Percentiles rank a stretch among this genome's conserved stretches.
phyloP scores from a whole-genome alignment of 1,140 invertebrate genomes.

The Bombus ignitus region DNA sequence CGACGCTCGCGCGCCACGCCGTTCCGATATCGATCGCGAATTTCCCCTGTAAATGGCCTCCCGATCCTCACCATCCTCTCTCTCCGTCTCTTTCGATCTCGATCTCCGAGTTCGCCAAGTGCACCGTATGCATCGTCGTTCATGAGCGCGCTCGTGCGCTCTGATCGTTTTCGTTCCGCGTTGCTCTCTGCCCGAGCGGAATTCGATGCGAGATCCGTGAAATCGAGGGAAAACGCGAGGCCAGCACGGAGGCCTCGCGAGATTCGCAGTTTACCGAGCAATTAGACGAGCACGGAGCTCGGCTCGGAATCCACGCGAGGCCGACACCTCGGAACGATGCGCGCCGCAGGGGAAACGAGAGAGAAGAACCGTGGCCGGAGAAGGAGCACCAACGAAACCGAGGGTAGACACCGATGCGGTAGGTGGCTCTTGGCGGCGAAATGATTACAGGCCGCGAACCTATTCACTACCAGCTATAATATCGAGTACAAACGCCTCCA shows the following conservation, averaged over 20 bases:
- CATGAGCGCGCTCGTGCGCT: not conserved
- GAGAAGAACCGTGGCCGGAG: not conserved
- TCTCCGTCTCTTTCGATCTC: not conserved
- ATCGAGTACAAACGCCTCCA: constrained; percentile 75
- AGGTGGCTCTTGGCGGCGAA: constrained; percentile 79
- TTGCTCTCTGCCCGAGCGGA: constrained; percentile 11
- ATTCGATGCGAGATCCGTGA: constrained; percentile 16
- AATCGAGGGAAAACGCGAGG: constrained; percentile 42
- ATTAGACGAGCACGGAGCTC: constrained; percentile 65
- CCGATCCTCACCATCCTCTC: not conserved
- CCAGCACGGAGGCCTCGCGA: constrained; percentile 35
- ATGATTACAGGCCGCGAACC: constrained; percentile 79
- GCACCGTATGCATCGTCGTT: not conserved
- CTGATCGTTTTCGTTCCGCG: not conserved
- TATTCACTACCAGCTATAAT: constrained; percentile 78
- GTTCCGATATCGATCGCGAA: constrained; percentile 76
- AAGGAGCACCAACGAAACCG: constrained; percentile 45
- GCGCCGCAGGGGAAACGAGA: constrained; percentile 43
- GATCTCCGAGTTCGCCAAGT: not conserved
- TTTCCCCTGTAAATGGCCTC: constrained; percentile 69
- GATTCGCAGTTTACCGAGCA: constrained; percentile 69
- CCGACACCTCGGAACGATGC: constrained; percentile 34
- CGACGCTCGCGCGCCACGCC: constrained; percentile 54
- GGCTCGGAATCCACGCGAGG: constrained; percentile 37
- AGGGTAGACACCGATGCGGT: constrained; percentile 74